Percentiles rank a stretch among this genome's conserved stretches.
Evolutionary conservation across 2,797 vertebrate genomes (phyloP).

Genomic region (Fistularia tabacaria): DNA sequence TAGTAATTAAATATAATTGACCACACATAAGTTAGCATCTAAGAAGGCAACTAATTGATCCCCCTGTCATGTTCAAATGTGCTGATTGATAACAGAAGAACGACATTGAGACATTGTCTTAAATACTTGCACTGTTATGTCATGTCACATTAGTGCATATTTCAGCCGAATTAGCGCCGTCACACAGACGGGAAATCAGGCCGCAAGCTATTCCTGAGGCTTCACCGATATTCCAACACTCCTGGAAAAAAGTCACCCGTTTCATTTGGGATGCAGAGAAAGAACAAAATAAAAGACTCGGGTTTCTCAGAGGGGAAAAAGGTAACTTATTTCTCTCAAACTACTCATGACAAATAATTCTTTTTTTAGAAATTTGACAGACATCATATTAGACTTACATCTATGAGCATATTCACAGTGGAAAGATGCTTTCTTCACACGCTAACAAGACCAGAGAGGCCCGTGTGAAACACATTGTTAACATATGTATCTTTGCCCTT

Average conservation of each 20-base stretch:
- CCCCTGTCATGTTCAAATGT: slow-evolving; percentile 48
- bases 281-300: too few species aligned
- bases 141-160: slow-evolving; percentile 55
- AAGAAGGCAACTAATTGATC: slow-evolving; percentile 64
- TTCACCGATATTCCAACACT: slow-evolving; percentile 16
- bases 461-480: slow-evolving; percentile 67
- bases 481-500: slow-evolving; percentile 71
- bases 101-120: slow-evolving; percentile 49
- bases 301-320: too few species aligned
- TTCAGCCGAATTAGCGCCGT: slow-evolving; percentile 39
- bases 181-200: slow-evolving; percentile 25
- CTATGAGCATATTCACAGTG: slow-evolving; percentile 17
- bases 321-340: slow-evolving; percentile 12
- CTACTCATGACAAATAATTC: slow-evolving; percentile 36
- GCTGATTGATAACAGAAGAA: slow-evolving; percentile 63
- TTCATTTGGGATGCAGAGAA: background rate
- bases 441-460: slow-evolving; percentile 47
- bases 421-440: slow-evolving; percentile 37
- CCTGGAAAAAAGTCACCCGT: slow-evolving; percentile 1
- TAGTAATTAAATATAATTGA: slow-evolving; percentile 63
- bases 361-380: slow-evolving; percentile 1
- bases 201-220: slow-evolving; percentile 19
- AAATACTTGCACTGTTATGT: slow-evolving; percentile 51
- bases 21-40: slow-evolving; percentile 64
- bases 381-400: slow-evolving; percentile 31